Evolutionary conservation across 2,113 vertebrate species (phyloP).

Genomic region (Eretmochelys imbricata): DNA sequence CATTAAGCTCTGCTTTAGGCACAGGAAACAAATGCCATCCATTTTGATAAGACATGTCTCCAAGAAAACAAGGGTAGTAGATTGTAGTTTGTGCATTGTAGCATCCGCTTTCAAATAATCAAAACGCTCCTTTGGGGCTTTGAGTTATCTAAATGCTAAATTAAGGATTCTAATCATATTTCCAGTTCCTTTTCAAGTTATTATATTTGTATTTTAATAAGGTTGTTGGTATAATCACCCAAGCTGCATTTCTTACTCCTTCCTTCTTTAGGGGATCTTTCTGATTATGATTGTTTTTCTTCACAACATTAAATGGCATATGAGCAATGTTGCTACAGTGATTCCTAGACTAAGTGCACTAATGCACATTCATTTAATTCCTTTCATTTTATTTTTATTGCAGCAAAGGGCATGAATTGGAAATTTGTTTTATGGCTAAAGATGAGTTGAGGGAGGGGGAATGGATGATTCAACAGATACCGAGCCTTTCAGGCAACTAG

Average conservation of each 20-base stretch:
- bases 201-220: slow-evolving; percentile 18
- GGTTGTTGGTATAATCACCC: background rate
- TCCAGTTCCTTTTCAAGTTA: background rate
- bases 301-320: background rate
- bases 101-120: background rate
- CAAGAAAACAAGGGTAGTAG: background rate
- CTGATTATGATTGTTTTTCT: background rate
- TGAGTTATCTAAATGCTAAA: background rate
- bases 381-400: background rate
- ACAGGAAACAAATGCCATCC: background rate
- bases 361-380: background rate
- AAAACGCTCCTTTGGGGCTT: background rate
- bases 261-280: background rate
- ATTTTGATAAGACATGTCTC: background rate
- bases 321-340: background rate
- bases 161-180: background rate
- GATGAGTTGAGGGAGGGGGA: background rate
- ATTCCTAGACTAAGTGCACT: background rate
- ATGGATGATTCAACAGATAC: background rate
- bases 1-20: background rate
- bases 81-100: background rate
- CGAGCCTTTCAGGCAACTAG: background rate
- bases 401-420: background rate
- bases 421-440: background rate
- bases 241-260: slow-evolving; percentile 22